Base-by-base conservation (phyloP, 2,888 invertebrate species). In the Belgica antarctica region DNA sequence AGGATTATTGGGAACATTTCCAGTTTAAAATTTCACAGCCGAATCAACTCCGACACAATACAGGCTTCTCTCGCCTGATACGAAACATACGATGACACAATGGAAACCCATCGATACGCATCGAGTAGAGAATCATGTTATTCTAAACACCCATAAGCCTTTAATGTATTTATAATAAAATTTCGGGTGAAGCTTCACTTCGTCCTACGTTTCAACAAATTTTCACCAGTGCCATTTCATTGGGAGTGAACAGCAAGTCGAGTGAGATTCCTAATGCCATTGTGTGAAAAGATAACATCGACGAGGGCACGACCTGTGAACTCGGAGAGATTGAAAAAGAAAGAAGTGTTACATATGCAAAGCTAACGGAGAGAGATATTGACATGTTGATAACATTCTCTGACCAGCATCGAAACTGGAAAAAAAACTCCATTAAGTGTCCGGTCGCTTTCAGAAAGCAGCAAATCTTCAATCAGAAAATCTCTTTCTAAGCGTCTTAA, bases 151-250 rank as follows among this genome's bases (percentile, higher is more conserved):
- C 57, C 68, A 57, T 57, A 68, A 68, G 52, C 68, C 68, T 68
- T 68, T 68, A 68, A 68, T 52, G 68, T 57, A 31, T 68, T 68
- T 68, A 68, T 68, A 57, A 68, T 68, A 52, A 68, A 68, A 36
- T 17, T 27, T 59, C 22, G 27, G 15, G 46, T 12, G 46, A 7
- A 7, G n/a, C 17, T 22, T 3, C 7, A 7, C 46, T n/a, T 5
- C 46, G 15, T 5, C 46, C 4, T 10, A 7, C n/a, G 15, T 15
- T 46, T 46, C 10, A 65, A 46, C n/a, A n/a, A n/a, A n/a, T n/a
- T n/a, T n/a, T n/a, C n/a, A n/a, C n/a, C n/a, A n/a, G n/a, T n/a
- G n/a, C n/a, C n/a, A n/a, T n/a, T n/a, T n/a, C n/a, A n/a, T n/a
- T n/a, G n/a, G n/a, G n/a, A n/a, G n/a, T n/a, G n/a, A n/a, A 36